Conservation (phyloP, 1,140 invertebrate genomes). For the Lethrus apterus region DNA sequence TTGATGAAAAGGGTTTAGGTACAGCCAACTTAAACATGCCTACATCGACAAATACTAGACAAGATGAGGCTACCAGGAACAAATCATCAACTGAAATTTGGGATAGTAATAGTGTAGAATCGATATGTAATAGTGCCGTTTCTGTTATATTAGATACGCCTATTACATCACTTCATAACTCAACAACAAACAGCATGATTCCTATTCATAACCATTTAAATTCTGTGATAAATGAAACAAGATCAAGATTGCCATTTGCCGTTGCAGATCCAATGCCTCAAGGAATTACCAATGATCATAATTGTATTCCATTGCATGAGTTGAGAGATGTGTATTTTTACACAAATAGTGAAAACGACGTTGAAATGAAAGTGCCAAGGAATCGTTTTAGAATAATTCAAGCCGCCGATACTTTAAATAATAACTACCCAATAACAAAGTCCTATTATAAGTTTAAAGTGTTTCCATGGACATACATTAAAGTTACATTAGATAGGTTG, state of each 20-base stretch:
- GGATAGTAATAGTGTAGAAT: slow-evolving; percentile 38
- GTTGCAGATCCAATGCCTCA: too few relatives aligned
- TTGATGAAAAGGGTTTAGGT: slow-evolving; percentile 67
- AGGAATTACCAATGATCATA: too few relatives aligned
- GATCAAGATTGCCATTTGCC: too few relatives aligned
- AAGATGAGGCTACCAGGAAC: slow-evolving; percentile 23
- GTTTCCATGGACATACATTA: slow-evolving; percentile 60
- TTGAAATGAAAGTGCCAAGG: slow-evolving; percentile 20
- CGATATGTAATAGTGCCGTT: slow-evolving; percentile 47
- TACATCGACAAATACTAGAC: slow-evolving; percentile 12
- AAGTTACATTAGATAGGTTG: slow-evolving; percentile 85
- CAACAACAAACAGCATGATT: slow-evolving; percentile 19
- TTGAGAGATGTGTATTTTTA: slow-evolving; percentile 5
- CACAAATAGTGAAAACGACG: slow-evolving; percentile 12
- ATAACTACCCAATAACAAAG: slow-evolving; percentile 47
- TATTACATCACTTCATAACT: not conserved
- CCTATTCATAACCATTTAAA: slow-evolving; percentile 14
- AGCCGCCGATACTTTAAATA: slow-evolving; percentile 34
- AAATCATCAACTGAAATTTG: slow-evolving; percentile 33
- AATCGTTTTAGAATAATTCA: slow-evolving; percentile 29
- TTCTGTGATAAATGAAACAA: too few relatives aligned
- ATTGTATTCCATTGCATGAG: too few relatives aligned
- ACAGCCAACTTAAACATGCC: slow-evolving; percentile 20
- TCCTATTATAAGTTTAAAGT: slow-evolving; percentile 83
- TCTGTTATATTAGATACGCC: slow-evolving; percentile 29